Evolutionary conservation across 2,888 invertebrate genomes (phyloP), one percentile per base, ranked within the genome.

Genomic region (Euspilapteryx auroguttella): DNA sequence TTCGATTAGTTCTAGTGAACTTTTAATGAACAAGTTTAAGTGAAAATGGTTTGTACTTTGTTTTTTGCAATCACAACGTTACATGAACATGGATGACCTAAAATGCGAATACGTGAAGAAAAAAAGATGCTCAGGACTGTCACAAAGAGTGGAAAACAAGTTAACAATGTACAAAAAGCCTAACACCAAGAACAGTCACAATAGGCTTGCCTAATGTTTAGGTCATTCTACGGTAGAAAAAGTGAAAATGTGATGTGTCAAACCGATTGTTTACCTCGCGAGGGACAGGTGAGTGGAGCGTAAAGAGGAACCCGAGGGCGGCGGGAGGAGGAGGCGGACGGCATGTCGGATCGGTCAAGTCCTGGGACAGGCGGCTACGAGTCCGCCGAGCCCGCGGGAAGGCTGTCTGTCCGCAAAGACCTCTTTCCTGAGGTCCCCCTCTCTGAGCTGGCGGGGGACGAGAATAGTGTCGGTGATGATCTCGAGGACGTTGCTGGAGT

Each of bases 11-110:
- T 47, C 51, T 47, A 49, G 48, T 43, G 49, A 44, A 52, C 57
- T 46, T 55, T 54, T 57, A 52, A 52, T 62, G 55, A 57, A 55
- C 51, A 55, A 61, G 64, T 69, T 59, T 65, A 58, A 52, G 69
- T 66, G 58, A 73, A 73, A 71, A 75, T 73, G 73, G 64, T 66
- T 54, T 56, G 55, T 66, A 65, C 66, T 59, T 69, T 71, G 69
- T 73, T 73, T 73, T 75, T 75, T 73, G 75, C 71, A 73, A 73
- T 71, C 75, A 73, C 71, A 75, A 69, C 75, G 71, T 75, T 76
- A 75, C 75, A 73, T 73, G 76, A 76, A 75, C 75, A 75, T 75
- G 75, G 76, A 71, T 77, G 76, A 77, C 76, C 76, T 77, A 75
- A 75, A 77, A 77, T 76, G 69, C 65, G 73, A 71, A 69, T 71